Percentiles rank a stretch among this genome's conserved stretches.
phyloP scores from a whole-genome alignment of 2,888 invertebrate genomes.

The Andrena dorsata region DNA sequence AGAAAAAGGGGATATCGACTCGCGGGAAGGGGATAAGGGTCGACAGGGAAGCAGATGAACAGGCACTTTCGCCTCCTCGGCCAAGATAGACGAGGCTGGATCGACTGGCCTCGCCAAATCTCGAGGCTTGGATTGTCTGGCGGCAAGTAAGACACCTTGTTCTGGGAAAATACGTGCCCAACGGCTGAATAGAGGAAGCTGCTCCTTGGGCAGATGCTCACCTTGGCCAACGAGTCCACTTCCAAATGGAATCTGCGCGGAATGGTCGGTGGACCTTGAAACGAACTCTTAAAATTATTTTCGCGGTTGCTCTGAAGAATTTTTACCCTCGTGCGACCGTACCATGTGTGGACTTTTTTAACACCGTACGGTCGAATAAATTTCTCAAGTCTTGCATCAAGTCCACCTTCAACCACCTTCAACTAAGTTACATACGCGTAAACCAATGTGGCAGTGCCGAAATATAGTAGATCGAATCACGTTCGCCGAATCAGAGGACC shows the following conservation, averaged over 20 bases:
- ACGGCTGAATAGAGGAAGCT: not conserved
- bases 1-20: constrained; percentile 50
- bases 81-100: constrained; percentile 34
- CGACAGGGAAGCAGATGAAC: constrained; percentile 71
- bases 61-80: constrained; percentile 58
- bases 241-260: not conserved
- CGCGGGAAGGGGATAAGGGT: constrained; percentile 53
- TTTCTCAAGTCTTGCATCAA: too few species aligned
- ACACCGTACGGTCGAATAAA: too few species aligned
- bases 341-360: too few species aligned
- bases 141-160: constrained; percentile 30
- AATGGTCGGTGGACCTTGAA: too few species aligned
- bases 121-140: constrained; percentile 24
- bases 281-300: too few species aligned
- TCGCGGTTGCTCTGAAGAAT: too few species aligned
- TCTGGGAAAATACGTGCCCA: constrained; percentile 19
- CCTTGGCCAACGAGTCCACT: not conserved
- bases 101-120: constrained; percentile 32
- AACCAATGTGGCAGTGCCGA: too few species aligned
- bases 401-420: too few species aligned
- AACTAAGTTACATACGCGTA: too few species aligned
- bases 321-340: too few species aligned
- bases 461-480: constrained; percentile 1
- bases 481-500: not conserved
- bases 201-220: not conserved